phyloP scores from a whole-genome alignment of 2,113 vertebrate genomes.

The Xyrauchen texanus region DNA sequence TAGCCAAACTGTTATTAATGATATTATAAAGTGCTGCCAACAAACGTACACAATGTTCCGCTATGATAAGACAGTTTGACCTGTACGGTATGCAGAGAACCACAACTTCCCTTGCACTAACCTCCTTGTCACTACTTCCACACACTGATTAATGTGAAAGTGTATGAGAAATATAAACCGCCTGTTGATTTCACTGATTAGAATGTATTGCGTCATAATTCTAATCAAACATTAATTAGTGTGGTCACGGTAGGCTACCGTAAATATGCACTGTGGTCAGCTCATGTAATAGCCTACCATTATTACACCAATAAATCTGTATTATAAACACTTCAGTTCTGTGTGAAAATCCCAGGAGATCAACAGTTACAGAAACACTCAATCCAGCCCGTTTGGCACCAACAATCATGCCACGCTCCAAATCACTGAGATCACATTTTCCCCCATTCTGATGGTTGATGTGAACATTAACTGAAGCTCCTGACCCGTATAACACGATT shows the following conservation, averaged over 20 bases:
- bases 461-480: too few relatives aligned
- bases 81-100: constrained; percentile 5
- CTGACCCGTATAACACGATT: too few relatives aligned
- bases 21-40: background rate
- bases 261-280: too few relatives aligned
- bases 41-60: background rate
- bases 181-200: background rate
- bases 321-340: too few relatives aligned
- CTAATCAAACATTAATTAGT: background rate
- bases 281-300: too few relatives aligned
- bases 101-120: background rate
- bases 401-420: too few relatives aligned
- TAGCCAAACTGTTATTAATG: background rate
- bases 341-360: too few relatives aligned
- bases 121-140: background rate
- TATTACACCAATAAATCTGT: too few relatives aligned
- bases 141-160: constrained; percentile 14
- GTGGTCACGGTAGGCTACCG: background rate
- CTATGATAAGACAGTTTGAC: background rate
- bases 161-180: background rate
- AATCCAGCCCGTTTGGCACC: too few relatives aligned
- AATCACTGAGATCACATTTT: too few relatives aligned
- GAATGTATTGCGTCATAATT: background rate
- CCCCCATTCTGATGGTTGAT: too few relatives aligned
- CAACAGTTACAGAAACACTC: too few relatives aligned